phyloP scores from a whole-genome alignment of 2,888 invertebrate species.

The Pandemis corylana region DNA sequence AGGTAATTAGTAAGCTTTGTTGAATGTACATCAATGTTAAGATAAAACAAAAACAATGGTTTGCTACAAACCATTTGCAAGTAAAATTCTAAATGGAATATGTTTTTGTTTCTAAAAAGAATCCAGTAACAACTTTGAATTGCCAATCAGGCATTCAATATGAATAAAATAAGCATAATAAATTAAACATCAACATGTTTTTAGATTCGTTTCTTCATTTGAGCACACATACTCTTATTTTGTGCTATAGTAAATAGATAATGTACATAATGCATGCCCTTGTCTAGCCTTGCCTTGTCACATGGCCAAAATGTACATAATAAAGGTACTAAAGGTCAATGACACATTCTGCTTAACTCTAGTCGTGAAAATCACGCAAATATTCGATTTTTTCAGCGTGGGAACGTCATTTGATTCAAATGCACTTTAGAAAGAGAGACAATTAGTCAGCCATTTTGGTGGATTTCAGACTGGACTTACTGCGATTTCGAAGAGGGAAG shows the following conservation, averaged over 20 bases:
- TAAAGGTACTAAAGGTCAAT: slow-evolving; percentile 49
- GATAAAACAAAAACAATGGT: background rate
- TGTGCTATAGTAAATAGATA: slow-evolving; percentile 23
- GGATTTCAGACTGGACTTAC: slow-evolving; percentile 59
- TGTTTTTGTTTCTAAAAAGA: background rate
- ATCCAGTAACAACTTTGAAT: background rate
- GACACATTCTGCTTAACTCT: slow-evolving; percentile 42
- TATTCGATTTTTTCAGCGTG: slow-evolving; percentile 30
- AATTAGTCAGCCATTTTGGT: slow-evolving; percentile 61
- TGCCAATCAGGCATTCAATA: background rate
- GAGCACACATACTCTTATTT: slow-evolving; percentile 10
- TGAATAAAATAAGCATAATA: slow-evolving; percentile 6
- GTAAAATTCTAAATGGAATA: background rate
- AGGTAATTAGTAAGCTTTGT: background rate
- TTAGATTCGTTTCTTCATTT: slow-evolving; percentile 29
- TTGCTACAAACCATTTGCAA: background rate
- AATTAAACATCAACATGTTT: slow-evolving; percentile 22
- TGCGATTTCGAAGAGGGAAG: slow-evolving; percentile 77
- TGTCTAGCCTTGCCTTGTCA: slow-evolving; percentile 38
- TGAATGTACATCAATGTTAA: background rate
- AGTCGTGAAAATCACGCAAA: slow-evolving; percentile 32
- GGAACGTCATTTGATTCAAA: slow-evolving; percentile 33
- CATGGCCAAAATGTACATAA: slow-evolving; percentile 42
- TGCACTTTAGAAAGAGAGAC: slow-evolving; percentile 31
- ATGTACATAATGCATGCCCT: slow-evolving; percentile 28